Evolutionary conservation across 2,888 invertebrate species (phyloP).

Genomic region (Eilema griseolum): DNA sequence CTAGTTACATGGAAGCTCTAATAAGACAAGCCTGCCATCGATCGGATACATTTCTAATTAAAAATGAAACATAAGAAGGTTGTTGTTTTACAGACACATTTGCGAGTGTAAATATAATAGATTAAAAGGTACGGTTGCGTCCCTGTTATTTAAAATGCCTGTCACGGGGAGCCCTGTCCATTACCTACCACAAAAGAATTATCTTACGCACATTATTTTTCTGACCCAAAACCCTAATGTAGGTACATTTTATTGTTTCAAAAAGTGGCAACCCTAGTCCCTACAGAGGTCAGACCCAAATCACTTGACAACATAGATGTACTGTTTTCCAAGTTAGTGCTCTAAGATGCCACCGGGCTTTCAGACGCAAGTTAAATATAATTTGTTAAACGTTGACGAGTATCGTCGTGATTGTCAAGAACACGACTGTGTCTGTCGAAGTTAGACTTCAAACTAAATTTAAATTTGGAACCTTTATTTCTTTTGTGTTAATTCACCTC

Average conservation of each 20-base stretch:
- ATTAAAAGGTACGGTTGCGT: not conserved
- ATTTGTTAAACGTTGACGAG: not conserved
- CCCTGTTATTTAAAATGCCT: not conserved
- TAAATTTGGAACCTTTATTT: not conserved
- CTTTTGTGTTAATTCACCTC: no score
- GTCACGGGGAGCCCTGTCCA: not conserved
- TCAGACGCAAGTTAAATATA: not conserved
- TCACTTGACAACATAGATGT: constrained; percentile 48
- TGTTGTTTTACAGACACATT: no score
- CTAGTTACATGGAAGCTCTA: no score
- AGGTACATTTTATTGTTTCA: not conserved
- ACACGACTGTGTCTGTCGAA: not conserved
- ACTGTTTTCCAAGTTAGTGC: constrained; percentile 43
- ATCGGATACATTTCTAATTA: no score
- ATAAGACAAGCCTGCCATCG: no score
- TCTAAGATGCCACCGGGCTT: constrained; percentile 19
- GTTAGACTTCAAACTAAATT: not conserved
- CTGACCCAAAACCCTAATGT: not conserved
- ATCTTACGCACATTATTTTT: not conserved
- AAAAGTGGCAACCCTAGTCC: constrained; percentile 12
- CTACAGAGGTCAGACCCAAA: constrained; percentile 50
- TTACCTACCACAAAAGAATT: constrained; percentile 2
- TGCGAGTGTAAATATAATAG: not conserved
- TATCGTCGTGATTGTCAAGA: not conserved
- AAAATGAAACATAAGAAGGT: no score